Conservation (phyloP, 2,888 invertebrate species). For the Stenoptilia bipunctidactyla region DNA sequence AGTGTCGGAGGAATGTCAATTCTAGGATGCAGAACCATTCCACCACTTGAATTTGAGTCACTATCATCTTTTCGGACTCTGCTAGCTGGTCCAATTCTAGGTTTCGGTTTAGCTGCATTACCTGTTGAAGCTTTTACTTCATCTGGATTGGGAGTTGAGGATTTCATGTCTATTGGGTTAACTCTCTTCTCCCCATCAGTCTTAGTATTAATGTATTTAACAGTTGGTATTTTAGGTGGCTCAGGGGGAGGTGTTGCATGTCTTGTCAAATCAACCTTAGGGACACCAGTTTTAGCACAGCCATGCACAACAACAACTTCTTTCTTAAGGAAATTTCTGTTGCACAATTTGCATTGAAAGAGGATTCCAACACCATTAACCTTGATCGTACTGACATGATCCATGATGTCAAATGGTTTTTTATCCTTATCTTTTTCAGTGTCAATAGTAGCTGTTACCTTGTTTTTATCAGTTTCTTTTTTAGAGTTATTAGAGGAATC, state of each 20-base stretch:
- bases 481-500: not conserved
- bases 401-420: conserved; percentile 42
- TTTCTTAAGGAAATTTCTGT: conserved; percentile 54
- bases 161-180: conserved; percentile 10
- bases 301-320: conserved; percentile 48
- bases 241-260: conserved; percentile 25
- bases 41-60: conserved; percentile 13
- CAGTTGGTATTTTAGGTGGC: conserved; percentile 38
- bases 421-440: not conserved
- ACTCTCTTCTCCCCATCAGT: conserved; percentile 20
- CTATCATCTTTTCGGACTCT: conserved; percentile 27
- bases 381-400: conserved; percentile 53
- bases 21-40: conserved; percentile 14
- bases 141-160: conserved; percentile 16
- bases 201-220: conserved; percentile 51
- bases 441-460: not conserved
- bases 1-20: not conserved
- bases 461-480: not conserved
- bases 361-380: conserved; percentile 57
- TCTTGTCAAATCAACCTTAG: conserved; percentile 34
- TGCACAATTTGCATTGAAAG: conserved; percentile 58
- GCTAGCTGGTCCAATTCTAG: conserved; percentile 53
- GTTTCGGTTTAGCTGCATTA: conserved; percentile 28
- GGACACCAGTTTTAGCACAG: conserved; percentile 49
- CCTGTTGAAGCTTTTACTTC: conserved; percentile 16